A percentile compares a stretch with the other conserved stretches of the same genome.
Conservation (phyloP, 2,888 invertebrate species). For the Hirudinaria manillensis region DNA sequence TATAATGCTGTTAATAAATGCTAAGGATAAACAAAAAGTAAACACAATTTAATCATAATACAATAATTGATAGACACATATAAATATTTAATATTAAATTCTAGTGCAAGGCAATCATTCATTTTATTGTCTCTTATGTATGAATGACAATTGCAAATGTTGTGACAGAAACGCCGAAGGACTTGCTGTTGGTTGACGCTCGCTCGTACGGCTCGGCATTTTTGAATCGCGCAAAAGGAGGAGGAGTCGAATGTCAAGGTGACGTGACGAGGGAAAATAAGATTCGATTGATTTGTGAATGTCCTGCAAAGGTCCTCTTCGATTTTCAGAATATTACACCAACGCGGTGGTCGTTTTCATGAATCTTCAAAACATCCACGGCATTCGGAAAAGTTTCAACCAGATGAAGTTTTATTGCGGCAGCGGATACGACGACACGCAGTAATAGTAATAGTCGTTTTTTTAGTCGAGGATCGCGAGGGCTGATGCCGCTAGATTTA, state of each 20-base stretch:
- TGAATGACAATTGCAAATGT: no score
- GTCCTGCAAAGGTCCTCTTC: background rate
- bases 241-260: slow-evolving; percentile 82
- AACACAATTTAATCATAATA: no score
- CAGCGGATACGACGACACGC: slow-evolving; percentile 26
- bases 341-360: slow-evolving; percentile 92
- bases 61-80: no score
- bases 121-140: no score
- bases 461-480: background rate
- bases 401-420: slow-evolving; percentile 65
- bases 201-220: slow-evolving; percentile 91
- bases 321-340: slow-evolving; percentile 74
- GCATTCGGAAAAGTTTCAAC: slow-evolving; percentile 84
- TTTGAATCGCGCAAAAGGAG: slow-evolving; percentile 90
- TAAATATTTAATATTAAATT: no score
- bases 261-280: background rate
- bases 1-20: no score
- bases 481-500: background rate
- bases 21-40: no score
- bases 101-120: no score
- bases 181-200: slow-evolving; percentile 87
- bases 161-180: slow-evolving; percentile 51
- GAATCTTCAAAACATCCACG: slow-evolving; percentile 94
- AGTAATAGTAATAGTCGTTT: slow-evolving; percentile 22
- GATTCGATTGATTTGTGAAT: background rate